These are phyloP conservation scores for Periplaneta americana DNA, from an alignment of 1,140 invertebrate genomes.

Conservation along the genomic window DNA sequence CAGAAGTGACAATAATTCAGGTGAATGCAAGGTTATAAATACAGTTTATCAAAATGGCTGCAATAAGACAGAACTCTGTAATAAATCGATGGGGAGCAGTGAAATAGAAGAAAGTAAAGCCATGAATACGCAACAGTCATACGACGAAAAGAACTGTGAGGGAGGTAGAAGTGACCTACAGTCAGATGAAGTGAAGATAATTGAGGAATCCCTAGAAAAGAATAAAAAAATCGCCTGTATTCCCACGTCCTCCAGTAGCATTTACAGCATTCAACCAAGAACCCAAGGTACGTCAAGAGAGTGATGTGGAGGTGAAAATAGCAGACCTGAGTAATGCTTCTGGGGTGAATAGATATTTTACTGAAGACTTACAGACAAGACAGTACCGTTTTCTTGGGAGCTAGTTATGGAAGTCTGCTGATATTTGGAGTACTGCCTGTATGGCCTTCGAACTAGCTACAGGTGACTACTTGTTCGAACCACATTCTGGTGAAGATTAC, in stretches of 20 bases:
- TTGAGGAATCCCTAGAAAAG: constrained; percentile 3
- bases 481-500: constrained; percentile 84
- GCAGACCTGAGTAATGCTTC: constrained; percentile 99
- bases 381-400: constrained; percentile 94
- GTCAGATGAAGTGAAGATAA: background rate
- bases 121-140: constrained; percentile 21
- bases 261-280: background rate
- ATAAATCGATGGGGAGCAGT: constrained; percentile 3
- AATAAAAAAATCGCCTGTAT: background rate
- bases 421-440: constrained; percentile 99
- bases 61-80: background rate
- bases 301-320: constrained; percentile 88
- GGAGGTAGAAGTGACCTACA: constrained; percentile 20
- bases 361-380: constrained; percentile 98
- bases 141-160: constrained; percentile 31
- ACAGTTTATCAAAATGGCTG: constrained; percentile 13
- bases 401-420: constrained; percentile 90
- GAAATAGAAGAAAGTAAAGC: constrained; percentile 4
- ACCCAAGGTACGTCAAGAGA: constrained; percentile 42
- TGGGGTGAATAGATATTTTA: constrained; percentile 93
- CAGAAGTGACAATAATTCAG: constrained; percentile 17
- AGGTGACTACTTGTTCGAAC: constrained; percentile 98
- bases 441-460: constrained; percentile 99
- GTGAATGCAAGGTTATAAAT: constrained; percentile 14
- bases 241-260: background rate